Conservation (phyloP, 2,113 vertebrate genomes). For the Thamnophis sirtalis region DNA sequence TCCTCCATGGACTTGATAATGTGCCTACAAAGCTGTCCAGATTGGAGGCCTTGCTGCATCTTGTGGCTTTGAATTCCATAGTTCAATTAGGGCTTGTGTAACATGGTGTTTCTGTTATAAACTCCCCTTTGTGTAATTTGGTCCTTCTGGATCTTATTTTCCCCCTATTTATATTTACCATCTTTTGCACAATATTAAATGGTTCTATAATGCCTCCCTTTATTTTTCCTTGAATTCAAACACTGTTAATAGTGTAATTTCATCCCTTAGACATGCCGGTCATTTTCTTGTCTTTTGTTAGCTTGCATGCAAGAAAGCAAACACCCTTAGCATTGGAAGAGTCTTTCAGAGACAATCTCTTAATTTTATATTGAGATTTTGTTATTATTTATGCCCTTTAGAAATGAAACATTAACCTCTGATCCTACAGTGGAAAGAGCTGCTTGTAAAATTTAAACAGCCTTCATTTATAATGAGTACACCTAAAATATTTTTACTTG, state of each 20-base stretch:
- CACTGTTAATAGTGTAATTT: neutral
- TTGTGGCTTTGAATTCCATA: neutral
- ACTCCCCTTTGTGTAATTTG: neutral
- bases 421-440: neutral
- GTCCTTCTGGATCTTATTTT: neutral
- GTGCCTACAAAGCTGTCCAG: neutral
- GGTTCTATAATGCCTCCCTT: neutral
- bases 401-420: neutral
- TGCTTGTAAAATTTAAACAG: slow-evolving; percentile 43
- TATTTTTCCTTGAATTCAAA: neutral
- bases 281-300: neutral
- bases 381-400: neutral
- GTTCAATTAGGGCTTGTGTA: neutral
- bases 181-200: neutral
- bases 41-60: too few relatives aligned
- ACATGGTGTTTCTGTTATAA: neutral
- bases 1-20: neutral
- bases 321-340: neutral
- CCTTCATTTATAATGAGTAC: slow-evolving; percentile 45
- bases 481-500: slow-evolving; percentile 27
- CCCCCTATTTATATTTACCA: neutral
- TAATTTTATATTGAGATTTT: neutral
- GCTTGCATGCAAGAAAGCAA: neutral
- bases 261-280: neutral
- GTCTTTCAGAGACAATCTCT: neutral